Evolutionary conservation across 2,888 invertebrate species (phyloP), one percentile per base, ranked within the genome.

Genomic region (Stegana nigrithorax): DNA sequence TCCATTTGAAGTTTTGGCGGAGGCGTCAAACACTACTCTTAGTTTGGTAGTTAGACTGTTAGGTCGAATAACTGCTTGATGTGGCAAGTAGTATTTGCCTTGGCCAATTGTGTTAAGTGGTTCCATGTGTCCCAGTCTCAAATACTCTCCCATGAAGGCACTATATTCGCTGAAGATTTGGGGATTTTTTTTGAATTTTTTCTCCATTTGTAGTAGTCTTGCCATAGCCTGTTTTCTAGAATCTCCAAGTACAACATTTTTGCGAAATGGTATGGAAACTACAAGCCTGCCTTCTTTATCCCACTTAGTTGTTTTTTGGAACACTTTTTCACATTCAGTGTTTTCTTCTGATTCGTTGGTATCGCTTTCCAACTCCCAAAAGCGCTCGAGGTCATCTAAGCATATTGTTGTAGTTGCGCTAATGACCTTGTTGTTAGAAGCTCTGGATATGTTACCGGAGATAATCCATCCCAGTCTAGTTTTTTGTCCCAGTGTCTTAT

Each of bases 1-100:
- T 1, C 73, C 68, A 55, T 67, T 64, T 8, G 67, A 53, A 29
- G 67, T 67, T 59, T 68, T 70, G 7, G 62, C 61, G 0, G 66
- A 69, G 12, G 60, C 66, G 19, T 67, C 65, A 23, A 66, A 64
- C 4, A 69, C 69, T 8, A 69, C 64, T 5, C 64, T 25, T n/a
- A 59, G 39, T 26, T 67, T 64, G 17, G 66, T 64, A n/a, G 64
- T 65, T 2, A 47, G 8, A 27, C 63, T 66, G 25, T 36, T 21
- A 2, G 51, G 21, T 8, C 56, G 36, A 45, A 63, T 56, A 25
- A 67, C 62, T 1, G 60, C 53, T 45, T 66, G 60, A 62, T 66
- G 66, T 5, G 65, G 62, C 47, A 63, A 25, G 50, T 65, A 68
- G 59, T 55, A 63, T 62, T 65, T 56, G 47, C 53, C 63, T 21